Evolutionary conservation across 2,113 vertebrate species (phyloP).

Genomic region (Amphiprion percula): DNA sequence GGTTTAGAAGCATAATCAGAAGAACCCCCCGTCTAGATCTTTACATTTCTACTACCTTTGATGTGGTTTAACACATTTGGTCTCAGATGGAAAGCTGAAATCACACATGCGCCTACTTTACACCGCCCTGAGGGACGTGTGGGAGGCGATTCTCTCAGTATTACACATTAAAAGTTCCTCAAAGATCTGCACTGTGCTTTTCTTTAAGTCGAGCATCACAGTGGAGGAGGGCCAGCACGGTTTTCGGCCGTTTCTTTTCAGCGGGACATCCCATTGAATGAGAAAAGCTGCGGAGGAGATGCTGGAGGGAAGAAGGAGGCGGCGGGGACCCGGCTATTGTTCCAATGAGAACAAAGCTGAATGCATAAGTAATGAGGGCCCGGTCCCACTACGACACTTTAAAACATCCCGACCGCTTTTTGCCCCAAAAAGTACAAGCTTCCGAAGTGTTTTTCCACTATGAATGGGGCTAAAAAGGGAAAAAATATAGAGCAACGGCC

Average conservation of each 20-base stretch:
- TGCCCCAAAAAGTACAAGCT: not conserved
- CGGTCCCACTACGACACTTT: not conserved
- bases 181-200: not conserved
- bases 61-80: too few relatives aligned
- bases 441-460: not conserved
- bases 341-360: conserved; percentile 84
- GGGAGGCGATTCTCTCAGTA: not conserved
- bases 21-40: too few relatives aligned
- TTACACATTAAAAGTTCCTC: not conserved
- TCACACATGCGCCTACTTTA: too few relatives aligned
- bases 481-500: not conserved
- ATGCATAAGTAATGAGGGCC: conserved; percentile 76
- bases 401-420: not conserved
- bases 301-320: conserved; percentile 44
- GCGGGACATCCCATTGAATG: conserved; percentile 61
- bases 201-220: conserved; percentile 7
- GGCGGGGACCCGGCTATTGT: conserved; percentile 80
- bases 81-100: too few relatives aligned
- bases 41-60: too few relatives aligned
- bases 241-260: conserved; percentile 36
- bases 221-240: conserved; percentile 10
- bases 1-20: too few relatives aligned
- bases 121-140: too few relatives aligned
- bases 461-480: too few relatives aligned
- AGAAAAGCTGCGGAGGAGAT: conserved; percentile 32